Evolutionary conservation across 2,797 vertebrate species (phyloP), one percentile per base, ranked within the genome.

Genomic region (Picus viridis): DNA sequence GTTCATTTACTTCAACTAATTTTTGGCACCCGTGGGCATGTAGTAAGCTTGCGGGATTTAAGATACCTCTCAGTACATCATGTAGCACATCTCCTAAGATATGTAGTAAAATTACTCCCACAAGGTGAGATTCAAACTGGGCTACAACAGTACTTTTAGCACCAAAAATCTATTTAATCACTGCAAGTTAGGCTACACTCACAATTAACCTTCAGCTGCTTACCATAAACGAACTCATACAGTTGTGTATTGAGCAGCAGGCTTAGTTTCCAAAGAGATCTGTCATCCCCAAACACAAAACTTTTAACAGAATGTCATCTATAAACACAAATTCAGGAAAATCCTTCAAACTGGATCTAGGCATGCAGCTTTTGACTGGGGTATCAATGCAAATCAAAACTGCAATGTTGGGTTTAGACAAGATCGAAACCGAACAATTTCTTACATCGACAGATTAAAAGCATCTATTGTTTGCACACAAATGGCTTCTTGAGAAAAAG

Each of bases 21-120:
- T 16, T 64, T 41, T 29, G 22, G 24, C 54, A 74, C 41, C 0
- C 0, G 47, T 7, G n/a, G 20, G 3, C 22, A 10, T 0, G 0
- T 1, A 6, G 8, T 13, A 69, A 27, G 57, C 39, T 81, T 0
- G 0, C 4, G 9, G 6, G 23, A 51, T 24, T 64, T 20, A 24
- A 58, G 16, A 22, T 2, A 18, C 58, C 15, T 56, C 34, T 45
- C n/a, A n/a, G 24, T 9, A 12, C 45, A 47, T 30, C 39, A 5
- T 2, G 6, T 7, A 32, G 9, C 3, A 1, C 43, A 41, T 41
- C 47, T 45, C 43, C 10, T 5, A 22, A 18, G 8, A 32, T 39
- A 12, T 1, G 1, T 6, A 11, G 13, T 23, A 7, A 9, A 20
- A 29, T 72, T 59, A 43, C 16, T 32, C 14, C 12, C 36, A 58